A percentile compares a stretch with the other conserved stretches of the same genome.
These are phyloP conservation scores for Poicephalus meyeri DNA, from an alignment of 2,113 vertebrate species.

Conservation along the genomic window DNA sequence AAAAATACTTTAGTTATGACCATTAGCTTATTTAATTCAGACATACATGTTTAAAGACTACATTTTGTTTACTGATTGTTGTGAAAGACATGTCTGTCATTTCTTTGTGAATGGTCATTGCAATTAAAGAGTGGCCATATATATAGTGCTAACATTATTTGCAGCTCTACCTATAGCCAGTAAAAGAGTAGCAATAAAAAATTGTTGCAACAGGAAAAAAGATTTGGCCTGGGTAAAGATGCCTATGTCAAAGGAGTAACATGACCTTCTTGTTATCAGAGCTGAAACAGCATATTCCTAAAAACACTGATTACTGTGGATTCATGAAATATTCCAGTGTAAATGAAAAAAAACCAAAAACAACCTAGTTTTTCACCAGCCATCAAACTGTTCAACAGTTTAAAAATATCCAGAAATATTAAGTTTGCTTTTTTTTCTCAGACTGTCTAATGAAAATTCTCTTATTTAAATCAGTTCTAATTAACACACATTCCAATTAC, in stretches of 20 bases:
- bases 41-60: background rate
- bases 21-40: background rate
- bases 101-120: background rate
- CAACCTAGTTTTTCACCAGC: background rate
- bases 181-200: background rate
- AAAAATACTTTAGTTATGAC: background rate
- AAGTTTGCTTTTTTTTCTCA: background rate
- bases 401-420: background rate
- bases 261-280: background rate
- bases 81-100: background rate
- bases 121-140: background rate
- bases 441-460: background rate
- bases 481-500: background rate
- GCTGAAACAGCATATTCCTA: background rate
- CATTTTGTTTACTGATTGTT: background rate
- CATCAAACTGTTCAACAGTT: background rate
- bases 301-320: background rate
- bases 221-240: background rate
- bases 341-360: background rate
- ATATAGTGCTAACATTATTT: background rate
- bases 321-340: background rate
- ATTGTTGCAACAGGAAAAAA: background rate
- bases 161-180: background rate
- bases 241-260: background rate
- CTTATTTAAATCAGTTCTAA: slow-evolving; percentile 14